Conservation (phyloP, 2,797 vertebrate species). For the Menidia menidia region DNA sequence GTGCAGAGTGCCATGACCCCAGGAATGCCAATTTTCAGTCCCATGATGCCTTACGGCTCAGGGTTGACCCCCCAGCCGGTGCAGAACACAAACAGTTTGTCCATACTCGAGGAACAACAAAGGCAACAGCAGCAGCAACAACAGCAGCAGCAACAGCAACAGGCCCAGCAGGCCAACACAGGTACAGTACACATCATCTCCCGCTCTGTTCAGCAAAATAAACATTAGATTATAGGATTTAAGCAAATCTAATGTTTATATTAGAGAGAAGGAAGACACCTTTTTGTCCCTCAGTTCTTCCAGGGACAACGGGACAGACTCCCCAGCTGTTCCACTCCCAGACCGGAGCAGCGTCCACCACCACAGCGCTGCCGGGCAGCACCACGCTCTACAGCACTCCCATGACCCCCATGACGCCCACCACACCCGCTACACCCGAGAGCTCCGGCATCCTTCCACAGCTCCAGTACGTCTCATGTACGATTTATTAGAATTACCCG, state of each 20-base stretch:
- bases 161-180: conserved; percentile 85
- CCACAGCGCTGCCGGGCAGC: conserved; percentile 92
- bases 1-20: conserved; percentile 95
- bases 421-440: conserved; percentile 96
- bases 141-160: conserved; percentile 60
- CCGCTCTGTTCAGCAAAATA: background rate
- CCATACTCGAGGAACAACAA: conserved; percentile 95
- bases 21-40: conserved; percentile 93
- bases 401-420: conserved; percentile 95
- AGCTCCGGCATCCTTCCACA: conserved; percentile 98
- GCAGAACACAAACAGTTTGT: conserved; percentile 93
- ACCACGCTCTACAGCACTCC: conserved; percentile 90
- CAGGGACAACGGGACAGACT: conserved; percentile 90
- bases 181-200: conserved; percentile 48
- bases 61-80: conserved; percentile 97
- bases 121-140: conserved; percentile 83
- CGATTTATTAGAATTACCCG: background rate
- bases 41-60: conserved; percentile 98
- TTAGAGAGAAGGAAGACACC: background rate
- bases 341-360: conserved; percentile 87
- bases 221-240: background rate
- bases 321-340: conserved; percentile 98
- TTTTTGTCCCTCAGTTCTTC: conserved; percentile 62
- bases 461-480: conserved; percentile 89
- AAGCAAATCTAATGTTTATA: background rate